Evolutionary conservation across 2,113 vertebrate species (phyloP), one percentile per base, ranked within the genome.

Genomic region (Chloebia gouldiae): DNA sequence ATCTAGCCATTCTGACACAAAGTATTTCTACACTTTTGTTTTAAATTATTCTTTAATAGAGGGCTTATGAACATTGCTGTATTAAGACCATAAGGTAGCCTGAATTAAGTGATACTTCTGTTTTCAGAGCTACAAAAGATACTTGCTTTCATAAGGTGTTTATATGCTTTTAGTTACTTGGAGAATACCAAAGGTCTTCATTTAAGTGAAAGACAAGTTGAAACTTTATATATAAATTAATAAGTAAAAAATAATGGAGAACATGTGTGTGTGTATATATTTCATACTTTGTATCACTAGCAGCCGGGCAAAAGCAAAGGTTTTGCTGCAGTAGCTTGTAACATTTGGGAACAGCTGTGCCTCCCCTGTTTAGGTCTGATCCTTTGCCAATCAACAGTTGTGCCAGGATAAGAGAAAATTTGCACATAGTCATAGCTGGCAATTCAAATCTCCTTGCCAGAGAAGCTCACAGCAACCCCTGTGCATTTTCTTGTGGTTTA

Each of bases 231-330:
- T 50, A 28, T 68, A 81, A 81, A 63, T 78, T n/a, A 56, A 7
- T 40, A 61, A 35, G 21, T 69, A 17, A 65, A 89, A 83, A 44
- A 22, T 27, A 81, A 11, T 11, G 24, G 42, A 63, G 24, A 76
- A 27, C 50, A 39, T 0, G 0, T 49, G 13, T 0, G 0, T 50
- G 31, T 61, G 13, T 17, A 5, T 35, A 14, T 35, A 30, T 39
- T 61, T 28, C 25, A 40, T 33, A n/a, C 5, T 60, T 77, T 42
- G 8, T 65, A 54, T 60, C 42, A 8, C 40, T 86, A 30, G 16
- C 27, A 82, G 47, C 28, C 7, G 0, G 9, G 54, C 12, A 82
- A 89, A 84, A 71, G 8, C 15, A 70, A 90, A 81, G 13, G 6
- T 64, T 94, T 91, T 81, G 23, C 53, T 73, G 23, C 56, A 80